These are phyloP conservation scores for Sarcophaga peregrina DNA, from an alignment of 1,140 invertebrate species.

Conservation along the genomic window DNA sequence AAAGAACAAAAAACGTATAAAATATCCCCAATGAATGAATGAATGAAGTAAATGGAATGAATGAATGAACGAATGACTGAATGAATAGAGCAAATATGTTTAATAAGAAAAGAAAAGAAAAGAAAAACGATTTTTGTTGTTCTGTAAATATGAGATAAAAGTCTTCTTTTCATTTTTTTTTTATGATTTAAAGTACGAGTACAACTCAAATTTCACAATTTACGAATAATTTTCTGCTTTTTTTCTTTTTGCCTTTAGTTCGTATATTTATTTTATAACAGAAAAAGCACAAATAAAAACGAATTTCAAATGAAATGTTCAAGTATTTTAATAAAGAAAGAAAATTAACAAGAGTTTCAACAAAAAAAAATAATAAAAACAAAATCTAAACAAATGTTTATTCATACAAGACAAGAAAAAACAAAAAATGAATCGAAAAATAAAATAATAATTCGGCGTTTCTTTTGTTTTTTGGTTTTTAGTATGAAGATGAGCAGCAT, in stretches of 20 bases:
- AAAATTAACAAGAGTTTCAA: not conserved
- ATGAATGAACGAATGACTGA: too few species aligned
- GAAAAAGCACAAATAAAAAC: not conserved
- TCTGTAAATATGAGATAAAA: not conserved
- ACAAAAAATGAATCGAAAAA: not conserved
- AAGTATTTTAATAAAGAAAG: constrained; percentile 11
- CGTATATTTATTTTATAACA: constrained; percentile 18
- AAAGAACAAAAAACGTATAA: not conserved
- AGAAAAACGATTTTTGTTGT: not conserved
- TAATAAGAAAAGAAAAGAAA: not conserved
- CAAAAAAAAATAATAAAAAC: too few species aligned
- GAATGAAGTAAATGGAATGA: too few species aligned
- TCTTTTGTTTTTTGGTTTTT: not conserved
- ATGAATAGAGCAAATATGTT: too few species aligned
- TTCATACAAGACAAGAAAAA: too few species aligned
- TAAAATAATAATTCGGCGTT: not conserved
- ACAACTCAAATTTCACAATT: constrained; percentile 13
- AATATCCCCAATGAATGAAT: too few species aligned
- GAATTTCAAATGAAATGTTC: constrained; percentile 22
- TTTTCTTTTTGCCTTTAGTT: not conserved
- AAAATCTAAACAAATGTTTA: too few species aligned
- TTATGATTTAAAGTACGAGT: not conserved
- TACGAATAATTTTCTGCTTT: not conserved
- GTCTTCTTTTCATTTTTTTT: too few species aligned
- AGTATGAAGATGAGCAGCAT: not conserved